Conservation (phyloP, 2,113 vertebrate genomes). For the Datnioides undecimradiatus region DNA sequence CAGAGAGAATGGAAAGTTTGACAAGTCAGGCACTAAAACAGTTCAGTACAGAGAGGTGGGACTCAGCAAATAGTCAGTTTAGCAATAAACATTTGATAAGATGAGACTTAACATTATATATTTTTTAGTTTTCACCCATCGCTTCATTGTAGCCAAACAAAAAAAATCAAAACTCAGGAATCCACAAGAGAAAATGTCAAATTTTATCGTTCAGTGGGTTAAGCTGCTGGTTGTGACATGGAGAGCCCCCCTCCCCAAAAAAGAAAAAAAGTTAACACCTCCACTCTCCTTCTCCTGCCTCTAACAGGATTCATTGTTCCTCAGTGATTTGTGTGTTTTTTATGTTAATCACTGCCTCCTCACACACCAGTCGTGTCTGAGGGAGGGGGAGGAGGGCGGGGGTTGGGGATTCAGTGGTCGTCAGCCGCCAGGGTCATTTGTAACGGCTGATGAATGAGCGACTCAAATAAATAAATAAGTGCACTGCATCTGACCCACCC, state of each 20-base stretch:
- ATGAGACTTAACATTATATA: neutral
- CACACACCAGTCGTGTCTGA: slow-evolving; percentile 71
- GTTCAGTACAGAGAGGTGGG: too few species aligned
- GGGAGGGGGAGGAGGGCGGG: slow-evolving; percentile 27
- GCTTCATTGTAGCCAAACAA: neutral
- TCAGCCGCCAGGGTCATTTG: slow-evolving; percentile 81
- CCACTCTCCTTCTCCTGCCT: slow-evolving; percentile 55
- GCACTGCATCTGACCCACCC: slow-evolving; percentile 73
- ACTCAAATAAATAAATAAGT: slow-evolving; percentile 85
- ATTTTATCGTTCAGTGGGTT: slow-evolving; percentile 18
- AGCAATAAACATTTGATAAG: neutral
- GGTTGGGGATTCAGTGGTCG: slow-evolving; percentile 58
- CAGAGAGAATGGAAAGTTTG: neutral
- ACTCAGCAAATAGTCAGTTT: neutral
- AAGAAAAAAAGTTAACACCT: slow-evolving; percentile 49
- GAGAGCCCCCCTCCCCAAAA: neutral
- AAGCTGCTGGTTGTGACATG: slow-evolving; percentile 31
- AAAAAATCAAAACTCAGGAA: neutral
- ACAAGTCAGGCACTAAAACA: neutral
- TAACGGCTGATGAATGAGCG: slow-evolving; percentile 83
- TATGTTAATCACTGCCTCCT: slow-evolving; percentile 76
- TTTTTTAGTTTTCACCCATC: neutral
- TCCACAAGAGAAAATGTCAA: neutral
- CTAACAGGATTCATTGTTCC: slow-evolving; percentile 72
- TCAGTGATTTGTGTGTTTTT: slow-evolving; percentile 81